Percentiles rank a stretch among this genome's conserved stretches.
Conservation (phyloP, 2,888 invertebrate species). For the Trichopria drosophilae region DNA sequence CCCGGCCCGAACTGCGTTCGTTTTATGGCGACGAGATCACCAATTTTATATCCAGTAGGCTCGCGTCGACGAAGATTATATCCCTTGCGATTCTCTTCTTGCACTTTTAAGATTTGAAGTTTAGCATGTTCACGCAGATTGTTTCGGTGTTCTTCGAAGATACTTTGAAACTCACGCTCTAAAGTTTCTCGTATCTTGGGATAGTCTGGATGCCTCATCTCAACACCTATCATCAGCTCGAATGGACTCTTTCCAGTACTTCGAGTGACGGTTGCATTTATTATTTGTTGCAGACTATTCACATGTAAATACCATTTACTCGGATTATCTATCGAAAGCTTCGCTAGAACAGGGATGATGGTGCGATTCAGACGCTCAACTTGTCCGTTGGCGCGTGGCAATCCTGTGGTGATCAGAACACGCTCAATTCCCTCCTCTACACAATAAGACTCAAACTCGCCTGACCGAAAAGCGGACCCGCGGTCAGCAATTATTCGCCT, state of each 20-base stretch:
- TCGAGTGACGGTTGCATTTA: constrained; percentile 8
- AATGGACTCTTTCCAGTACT: no score
- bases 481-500: constrained; percentile 23
- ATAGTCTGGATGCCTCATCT: not conserved
- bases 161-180: constrained; percentile 5
- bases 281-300: no score
- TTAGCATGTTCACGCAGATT: constrained; percentile 9
- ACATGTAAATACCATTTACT: no score
- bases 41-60: constrained; percentile 4
- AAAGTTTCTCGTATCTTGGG: not conserved
- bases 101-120: constrained; percentile 11
- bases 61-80: constrained; percentile 14
- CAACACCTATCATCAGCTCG: no score
- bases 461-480: constrained; percentile 28
- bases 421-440: constrained; percentile 21
- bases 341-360: no score
- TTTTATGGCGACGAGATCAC: constrained; percentile 28
- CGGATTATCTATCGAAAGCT: no score
- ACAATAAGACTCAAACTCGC: constrained; percentile 25
- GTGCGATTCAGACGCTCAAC: no score
- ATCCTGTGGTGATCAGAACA: constrained; percentile 40
- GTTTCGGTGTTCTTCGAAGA: not conserved
- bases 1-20: constrained; percentile 32
- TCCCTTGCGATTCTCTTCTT: constrained; percentile 13
- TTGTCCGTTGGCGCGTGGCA: constrained; percentile 47